Evolutionary conservation across 2,888 invertebrate genomes (phyloP).

Genomic region (Galerucella calmariensis): DNA sequence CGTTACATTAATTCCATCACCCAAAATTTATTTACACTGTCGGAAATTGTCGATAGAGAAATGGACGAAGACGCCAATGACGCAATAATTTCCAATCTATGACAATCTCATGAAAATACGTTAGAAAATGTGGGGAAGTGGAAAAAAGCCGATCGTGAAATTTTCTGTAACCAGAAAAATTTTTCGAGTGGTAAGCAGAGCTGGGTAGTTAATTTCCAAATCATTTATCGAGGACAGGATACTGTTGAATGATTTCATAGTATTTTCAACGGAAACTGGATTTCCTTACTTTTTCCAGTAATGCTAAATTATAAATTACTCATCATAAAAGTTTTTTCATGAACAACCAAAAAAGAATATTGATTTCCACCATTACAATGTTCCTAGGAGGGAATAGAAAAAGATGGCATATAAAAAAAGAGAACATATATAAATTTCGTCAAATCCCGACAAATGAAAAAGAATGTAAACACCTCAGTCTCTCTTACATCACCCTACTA

Average conservation of each 20-base stretch:
- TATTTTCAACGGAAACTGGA: background rate
- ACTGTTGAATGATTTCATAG: background rate
- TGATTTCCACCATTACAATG: no score
- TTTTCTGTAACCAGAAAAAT: constrained; percentile 18
- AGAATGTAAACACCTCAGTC: no score
- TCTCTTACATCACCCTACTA: no score
- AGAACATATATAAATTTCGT: no score
- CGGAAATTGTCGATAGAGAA: constrained; percentile 53
- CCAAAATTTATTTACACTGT: constrained; percentile 49
- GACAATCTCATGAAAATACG: constrained; percentile 47
- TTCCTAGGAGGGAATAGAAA: no score
- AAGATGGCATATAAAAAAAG: no score
- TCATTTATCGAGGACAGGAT: background rate
- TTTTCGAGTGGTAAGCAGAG: constrained; percentile 9
- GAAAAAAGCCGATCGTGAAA: constrained; percentile 9
- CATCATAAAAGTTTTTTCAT: no score
- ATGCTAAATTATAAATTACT: no score
- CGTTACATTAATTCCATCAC: constrained; percentile 54
- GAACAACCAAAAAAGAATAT: no score
- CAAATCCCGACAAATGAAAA: no score
- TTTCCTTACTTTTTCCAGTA: no score
- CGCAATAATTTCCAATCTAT: constrained; percentile 54
- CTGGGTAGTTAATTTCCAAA: constrained; percentile 21
- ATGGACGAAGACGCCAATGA: constrained; percentile 51
- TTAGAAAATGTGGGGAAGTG: constrained; percentile 12